Evolutionary conservation across 2,888 invertebrate genomes (phyloP), one percentile per base, ranked within the genome.

Genomic region (Graphium colonna): DNA sequence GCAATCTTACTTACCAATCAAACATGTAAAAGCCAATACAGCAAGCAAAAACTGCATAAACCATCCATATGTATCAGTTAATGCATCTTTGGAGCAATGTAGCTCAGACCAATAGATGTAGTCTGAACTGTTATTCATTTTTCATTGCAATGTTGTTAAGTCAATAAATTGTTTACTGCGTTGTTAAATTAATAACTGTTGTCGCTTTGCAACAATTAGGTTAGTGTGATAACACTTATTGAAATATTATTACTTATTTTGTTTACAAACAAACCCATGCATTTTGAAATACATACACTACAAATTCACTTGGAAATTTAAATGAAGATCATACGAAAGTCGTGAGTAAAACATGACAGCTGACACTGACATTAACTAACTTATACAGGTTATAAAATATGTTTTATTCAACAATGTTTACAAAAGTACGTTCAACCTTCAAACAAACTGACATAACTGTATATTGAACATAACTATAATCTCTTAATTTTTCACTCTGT

Each of bases 51-150:
- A 92, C 77, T 94, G 94, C 73, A 94, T 86, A 73, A 94, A 92
- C 94, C 94, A 94, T 56, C 94, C 94, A 77, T 94, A 94, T 58
- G 91, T 91, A 75, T 94, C 93, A 9, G 94, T 94, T 39, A 94
- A 87, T 12, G 94, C 93, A 90, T 93, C 92, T 74, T 93, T 93
- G 43, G 91, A 91, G 79, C 94, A 94, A 72, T 93, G 93, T 28
- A 91, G 82, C 69, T 83, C 82, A 18, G 88, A 81, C 78, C 82
- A 90, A 56, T 83, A 75, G 61, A 81, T 77, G 71, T 74, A 79
- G 73, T 84, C 81, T 8, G 83, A 79, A 68, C 79, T 84, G 52
- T 85, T 85, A 79, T 87, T 85, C 87, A 87, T 87, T 71, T 85
- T 84, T 80, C 78, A 81, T 80, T n/a, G n/a, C 66, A 65, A 52